phyloP scores from a whole-genome alignment of 2,113 vertebrate genomes.

The Parus major region DNA sequence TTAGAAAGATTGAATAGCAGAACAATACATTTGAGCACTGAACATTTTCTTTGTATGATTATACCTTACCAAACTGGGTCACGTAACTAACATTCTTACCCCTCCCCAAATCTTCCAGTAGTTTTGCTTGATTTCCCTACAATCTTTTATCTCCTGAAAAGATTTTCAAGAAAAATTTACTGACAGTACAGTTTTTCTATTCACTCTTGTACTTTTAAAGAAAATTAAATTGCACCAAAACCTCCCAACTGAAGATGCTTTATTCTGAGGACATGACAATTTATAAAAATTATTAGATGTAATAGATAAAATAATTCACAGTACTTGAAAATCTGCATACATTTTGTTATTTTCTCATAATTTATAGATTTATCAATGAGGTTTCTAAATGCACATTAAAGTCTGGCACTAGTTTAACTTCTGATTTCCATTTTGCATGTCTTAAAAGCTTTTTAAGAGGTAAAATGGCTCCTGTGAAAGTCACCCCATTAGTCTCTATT shows the following conservation, averaged over 20 bases:
- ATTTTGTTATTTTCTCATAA: background rate
- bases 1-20: background rate
- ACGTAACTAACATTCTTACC: conserved; percentile 14
- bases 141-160: conserved; percentile 35
- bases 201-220: conserved; percentile 58
- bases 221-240: conserved; percentile 70
- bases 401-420: background rate
- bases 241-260: background rate
- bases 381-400: background rate
- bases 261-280: conserved; percentile 20
- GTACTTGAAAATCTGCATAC: background rate
- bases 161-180: conserved; percentile 46
- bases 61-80: conserved; percentile 6
- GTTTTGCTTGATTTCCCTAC: conserved; percentile 18
- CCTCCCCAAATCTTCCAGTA: background rate
- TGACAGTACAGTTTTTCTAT: conserved; percentile 52
- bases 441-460: conserved; percentile 12
- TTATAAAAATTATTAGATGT: conserved; percentile 32
- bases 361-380: conserved; percentile 23
- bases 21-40: background rate
- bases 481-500: background rate
- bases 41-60: background rate
- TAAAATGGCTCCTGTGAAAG: background rate
- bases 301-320: conserved; percentile 2
- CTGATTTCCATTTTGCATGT: background rate